Percentiles rank a stretch among this genome's conserved stretches.
phyloP scores from a whole-genome alignment of 2,797 vertebrate genomes.

The Anolis apletophallus region DNA sequence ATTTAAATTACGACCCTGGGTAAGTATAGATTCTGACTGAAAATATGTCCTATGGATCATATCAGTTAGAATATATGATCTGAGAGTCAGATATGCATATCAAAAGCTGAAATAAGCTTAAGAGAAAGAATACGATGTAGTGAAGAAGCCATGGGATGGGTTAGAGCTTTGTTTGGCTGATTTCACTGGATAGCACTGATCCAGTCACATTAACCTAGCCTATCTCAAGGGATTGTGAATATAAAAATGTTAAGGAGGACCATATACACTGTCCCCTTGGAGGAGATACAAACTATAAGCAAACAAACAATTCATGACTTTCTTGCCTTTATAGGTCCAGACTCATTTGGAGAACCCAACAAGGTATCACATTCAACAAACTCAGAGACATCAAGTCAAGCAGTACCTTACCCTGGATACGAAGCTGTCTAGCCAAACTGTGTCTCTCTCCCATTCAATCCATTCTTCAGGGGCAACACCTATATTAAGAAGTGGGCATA shows the following conservation, averaged over 20 bases:
- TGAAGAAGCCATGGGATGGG: background rate
- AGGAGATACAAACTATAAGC: background rate
- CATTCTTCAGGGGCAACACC: conserved; percentile 80
- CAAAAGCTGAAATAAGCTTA: background rate
- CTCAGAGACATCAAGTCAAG: conserved; percentile 90
- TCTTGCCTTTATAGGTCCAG: conserved; percentile 83
- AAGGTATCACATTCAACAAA: conserved; percentile 89
- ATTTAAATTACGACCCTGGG: background rate
- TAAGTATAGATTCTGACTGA: background rate
- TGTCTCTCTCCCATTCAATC: conserved; percentile 77
- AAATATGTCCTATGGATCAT: background rate
- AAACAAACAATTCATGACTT: conserved; percentile 8
- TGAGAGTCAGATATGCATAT: background rate
- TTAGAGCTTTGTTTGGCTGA: background rate
- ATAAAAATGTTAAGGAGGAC: background rate
- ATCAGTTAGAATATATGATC: background rate
- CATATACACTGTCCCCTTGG: background rate
- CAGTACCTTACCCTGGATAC: conserved; percentile 91
- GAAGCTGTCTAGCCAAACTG: conserved; percentile 82
- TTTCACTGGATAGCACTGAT: background rate
- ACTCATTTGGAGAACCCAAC: conserved; percentile 89
- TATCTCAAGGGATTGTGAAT: background rate
- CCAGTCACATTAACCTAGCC: background rate
- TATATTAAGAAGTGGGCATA: conserved; percentile 84
- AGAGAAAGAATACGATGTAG: background rate